These are phyloP conservation scores for Brachycybe producta DNA, from an alignment of 2,888 invertebrate genomes.

Conservation along the genomic window DNA sequence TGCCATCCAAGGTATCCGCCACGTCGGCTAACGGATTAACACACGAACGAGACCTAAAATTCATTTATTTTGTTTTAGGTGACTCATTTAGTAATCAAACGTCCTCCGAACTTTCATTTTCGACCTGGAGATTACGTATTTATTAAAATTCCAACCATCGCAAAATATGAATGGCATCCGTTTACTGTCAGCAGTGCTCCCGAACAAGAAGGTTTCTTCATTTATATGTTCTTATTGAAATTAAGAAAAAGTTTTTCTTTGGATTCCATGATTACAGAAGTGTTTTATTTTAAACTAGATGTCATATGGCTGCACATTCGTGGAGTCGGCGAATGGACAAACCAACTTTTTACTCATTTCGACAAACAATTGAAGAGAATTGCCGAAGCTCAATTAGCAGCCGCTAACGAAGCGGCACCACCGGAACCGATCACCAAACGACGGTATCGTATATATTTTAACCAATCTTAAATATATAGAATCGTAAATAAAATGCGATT, in stretches of 20 bases:
- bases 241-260: not conserved
- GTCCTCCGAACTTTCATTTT: conserved; percentile 73
- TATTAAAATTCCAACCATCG: conserved; percentile 80
- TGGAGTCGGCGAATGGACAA: conserved; percentile 90
- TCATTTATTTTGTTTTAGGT: conserved; percentile 28
- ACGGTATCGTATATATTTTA: not conserved
- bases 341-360: conserved; percentile 69
- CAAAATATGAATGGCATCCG: conserved; percentile 92
- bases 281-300: conserved; percentile 40
- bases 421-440: too few relatives aligned
- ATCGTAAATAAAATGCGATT: not conserved
- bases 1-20: conserved; percentile 80
- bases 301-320: conserved; percentile 87
- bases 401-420: not conserved
- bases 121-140: conserved; percentile 89
- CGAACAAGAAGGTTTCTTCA: conserved; percentile 58
- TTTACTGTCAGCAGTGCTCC: conserved; percentile 94
- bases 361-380: conserved; percentile 52
- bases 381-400: not conserved
- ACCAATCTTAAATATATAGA: not conserved
- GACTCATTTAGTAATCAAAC: conserved; percentile 75
- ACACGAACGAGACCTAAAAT: not conserved
- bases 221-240: not conserved
- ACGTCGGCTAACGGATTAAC: conserved; percentile 5
- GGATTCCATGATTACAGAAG: not conserved